Evolutionary conservation across 2,888 invertebrate species (phyloP), one percentile per base, ranked within the genome.

Genomic region (Melinaea menophilus): DNA sequence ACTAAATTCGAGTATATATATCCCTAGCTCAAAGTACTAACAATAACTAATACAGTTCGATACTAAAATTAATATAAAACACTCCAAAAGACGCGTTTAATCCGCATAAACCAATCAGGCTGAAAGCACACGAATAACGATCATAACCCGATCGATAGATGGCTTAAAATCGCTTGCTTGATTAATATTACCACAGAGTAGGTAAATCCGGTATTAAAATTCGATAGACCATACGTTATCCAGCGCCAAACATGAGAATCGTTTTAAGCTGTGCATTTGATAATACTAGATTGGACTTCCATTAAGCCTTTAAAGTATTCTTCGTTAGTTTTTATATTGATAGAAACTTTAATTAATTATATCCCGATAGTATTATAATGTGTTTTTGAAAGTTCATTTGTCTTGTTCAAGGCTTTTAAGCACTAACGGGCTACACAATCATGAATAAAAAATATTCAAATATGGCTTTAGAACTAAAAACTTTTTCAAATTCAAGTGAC

Each of bases 171-270:
- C 73, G 77, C 72, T 69, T 69, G 77, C 71, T 71, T 75, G 70
- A 75, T 74, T 75, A 78, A 81, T 81, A 83, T 79, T 79, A 78
- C 73, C 78, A 79, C 69, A 78, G 77, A 79, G 78, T 79, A 81
- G 77, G 79, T 79, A 83, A 86, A 87, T 82, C 82, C 78, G 72
- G 86, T 83, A 87, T 89, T 87, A 84, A 87, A 86, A 86, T 80
- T 80, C 84, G 81, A 84, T 85, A 78, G 84, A 79, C 81, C 88
- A 81, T 84, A 81, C 81, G 79, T 85, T 86, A 88, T 86, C 86
- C 82, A 72, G 73, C 67, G 64, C 59, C 77, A 72, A 77, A 90
- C 89, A 90, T 57, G 86, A 73, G 79, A 89, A 88, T 75, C 83
- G 84, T 88, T 89, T 90, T 88, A 89, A 71, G 81, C 84, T 79